Percentiles rank a stretch among this genome's conserved stretches.
phyloP scores from a whole-genome alignment of 2,888 invertebrate genomes.

The Oscheius sp. region DNA sequence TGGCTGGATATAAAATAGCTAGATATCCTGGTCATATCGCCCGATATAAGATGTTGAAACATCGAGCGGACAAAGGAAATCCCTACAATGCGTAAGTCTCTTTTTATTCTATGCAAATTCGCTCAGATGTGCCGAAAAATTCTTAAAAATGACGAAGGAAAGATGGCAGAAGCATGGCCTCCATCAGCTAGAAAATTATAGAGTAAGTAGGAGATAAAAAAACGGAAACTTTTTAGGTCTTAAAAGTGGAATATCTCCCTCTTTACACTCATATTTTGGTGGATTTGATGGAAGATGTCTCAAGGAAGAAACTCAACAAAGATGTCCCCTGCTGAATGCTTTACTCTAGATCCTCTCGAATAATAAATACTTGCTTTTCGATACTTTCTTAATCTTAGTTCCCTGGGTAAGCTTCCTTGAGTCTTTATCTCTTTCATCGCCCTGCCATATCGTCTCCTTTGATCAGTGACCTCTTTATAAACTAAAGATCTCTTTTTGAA shows the following conservation, averaged over 20 bases:
- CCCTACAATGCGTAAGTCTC: slow-evolving; percentile 75
- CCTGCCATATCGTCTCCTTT: too few relatives aligned
- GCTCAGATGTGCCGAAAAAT: slow-evolving; percentile 72
- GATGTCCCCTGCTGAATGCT: slow-evolving; percentile 31
- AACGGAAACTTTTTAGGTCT: slow-evolving; percentile 61
- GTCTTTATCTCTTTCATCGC: too few relatives aligned
- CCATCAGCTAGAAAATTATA: slow-evolving; percentile 71
- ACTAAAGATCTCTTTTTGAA: too few relatives aligned
- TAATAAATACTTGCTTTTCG: too few relatives aligned
- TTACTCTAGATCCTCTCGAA: too few relatives aligned
- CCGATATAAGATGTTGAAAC: slow-evolving; percentile 92
- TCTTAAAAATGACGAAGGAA: slow-evolving; percentile 71
- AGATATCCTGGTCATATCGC: slow-evolving; percentile 91
- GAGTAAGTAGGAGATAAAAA: slow-evolving; percentile 35
- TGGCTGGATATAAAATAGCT: slow-evolving; percentile 81
- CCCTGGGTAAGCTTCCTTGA: too few relatives aligned
- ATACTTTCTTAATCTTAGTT: too few relatives aligned
- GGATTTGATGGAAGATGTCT: slow-evolving; percentile 61
- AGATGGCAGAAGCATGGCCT: slow-evolving; percentile 72
- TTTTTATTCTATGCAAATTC: neutral
- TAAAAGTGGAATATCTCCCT: slow-evolving; percentile 34
- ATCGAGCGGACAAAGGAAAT: slow-evolving; percentile 81
- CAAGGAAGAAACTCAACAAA: slow-evolving; percentile 37
- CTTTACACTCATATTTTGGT: slow-evolving; percentile 62
- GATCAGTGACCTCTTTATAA: too few relatives aligned